Conservation (phyloP, 2,113 vertebrate species). For the Setophaga petechia region DNA sequence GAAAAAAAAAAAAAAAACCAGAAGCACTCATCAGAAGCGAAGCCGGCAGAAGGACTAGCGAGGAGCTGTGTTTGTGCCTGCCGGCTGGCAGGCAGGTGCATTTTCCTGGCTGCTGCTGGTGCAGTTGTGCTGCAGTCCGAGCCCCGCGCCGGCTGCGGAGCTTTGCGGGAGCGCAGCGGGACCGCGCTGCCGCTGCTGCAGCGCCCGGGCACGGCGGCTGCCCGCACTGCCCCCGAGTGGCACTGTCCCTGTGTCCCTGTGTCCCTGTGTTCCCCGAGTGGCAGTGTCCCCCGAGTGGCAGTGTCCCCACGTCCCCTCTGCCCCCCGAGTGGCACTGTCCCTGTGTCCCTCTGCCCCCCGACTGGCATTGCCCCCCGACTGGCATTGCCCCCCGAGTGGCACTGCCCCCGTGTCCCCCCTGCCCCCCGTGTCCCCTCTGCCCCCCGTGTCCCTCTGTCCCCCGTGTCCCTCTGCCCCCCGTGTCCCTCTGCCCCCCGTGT, state of each 20-base stretch:
- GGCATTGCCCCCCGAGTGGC: background rate
- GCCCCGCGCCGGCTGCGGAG: conserved; percentile 67
- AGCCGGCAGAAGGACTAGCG: rapidly evolving
- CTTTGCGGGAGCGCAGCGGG: conserved; percentile 51
- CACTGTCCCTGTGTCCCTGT: no score
- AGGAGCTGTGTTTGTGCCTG: background rate
- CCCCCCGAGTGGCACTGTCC: no score
- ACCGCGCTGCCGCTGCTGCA: background rate
- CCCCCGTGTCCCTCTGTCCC: no score
- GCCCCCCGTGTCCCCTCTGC: background rate
- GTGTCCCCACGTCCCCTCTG: no score
- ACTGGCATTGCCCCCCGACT: background rate
- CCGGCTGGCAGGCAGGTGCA: background rate
- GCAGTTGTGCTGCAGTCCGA: conserved; percentile 75
- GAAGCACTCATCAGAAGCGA: rapidly evolving
- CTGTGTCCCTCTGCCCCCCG: background rate
- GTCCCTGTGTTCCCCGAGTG: no score
- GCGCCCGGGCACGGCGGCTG: background rate
- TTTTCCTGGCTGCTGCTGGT: conserved; percentile 69
- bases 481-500: no score
- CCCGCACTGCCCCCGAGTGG: background rate
- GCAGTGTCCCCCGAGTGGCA: no score
- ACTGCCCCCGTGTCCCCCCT: no score
- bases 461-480: no score
- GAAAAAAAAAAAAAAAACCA: background rate